These are phyloP conservation scores for Enteromius paludinosus DNA, from an alignment of 2,797 vertebrate genomes.

Conservation along the genomic window DNA sequence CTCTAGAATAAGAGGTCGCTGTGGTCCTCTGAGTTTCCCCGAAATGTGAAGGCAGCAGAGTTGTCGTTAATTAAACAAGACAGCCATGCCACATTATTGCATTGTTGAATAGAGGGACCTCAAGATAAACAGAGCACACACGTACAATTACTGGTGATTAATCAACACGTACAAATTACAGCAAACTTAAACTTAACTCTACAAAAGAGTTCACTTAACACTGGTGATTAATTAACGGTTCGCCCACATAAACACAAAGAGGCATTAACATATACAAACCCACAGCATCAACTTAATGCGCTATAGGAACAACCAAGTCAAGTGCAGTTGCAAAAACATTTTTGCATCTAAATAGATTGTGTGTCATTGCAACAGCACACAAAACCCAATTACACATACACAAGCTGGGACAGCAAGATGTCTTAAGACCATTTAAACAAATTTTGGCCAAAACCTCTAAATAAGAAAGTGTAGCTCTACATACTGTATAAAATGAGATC, in stretches of 20 bases:
- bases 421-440: neutral
- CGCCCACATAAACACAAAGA: conserved; percentile 14
- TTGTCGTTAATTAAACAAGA: conserved; percentile 45
- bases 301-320: neutral
- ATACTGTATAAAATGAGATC: neutral
- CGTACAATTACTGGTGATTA: conserved; percentile 16
- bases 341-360: neutral
- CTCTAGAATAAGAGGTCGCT: conserved; percentile 8
- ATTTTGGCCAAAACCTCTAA: neutral
- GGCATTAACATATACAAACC: neutral
- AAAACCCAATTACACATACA: neutral
- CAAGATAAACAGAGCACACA: conserved; percentile 5
- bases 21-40: neutral
- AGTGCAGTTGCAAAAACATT: neutral
- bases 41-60: neutral
- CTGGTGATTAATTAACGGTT: conserved; percentile 7
- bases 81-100: conserved; percentile 7
- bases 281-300: neutral
- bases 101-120: conserved; percentile 48
- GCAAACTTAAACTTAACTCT: conserved; percentile 1
- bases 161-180: conserved; percentile 18
- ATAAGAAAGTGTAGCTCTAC: neutral
- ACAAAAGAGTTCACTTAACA: conserved; percentile 13
- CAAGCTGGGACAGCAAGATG: neutral
- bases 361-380: neutral